A percentile compares a stretch with the other conserved stretches of the same genome.
phyloP scores from a whole-genome alignment of 2,797 vertebrate genomes.

The Fringilla coelebs region DNA sequence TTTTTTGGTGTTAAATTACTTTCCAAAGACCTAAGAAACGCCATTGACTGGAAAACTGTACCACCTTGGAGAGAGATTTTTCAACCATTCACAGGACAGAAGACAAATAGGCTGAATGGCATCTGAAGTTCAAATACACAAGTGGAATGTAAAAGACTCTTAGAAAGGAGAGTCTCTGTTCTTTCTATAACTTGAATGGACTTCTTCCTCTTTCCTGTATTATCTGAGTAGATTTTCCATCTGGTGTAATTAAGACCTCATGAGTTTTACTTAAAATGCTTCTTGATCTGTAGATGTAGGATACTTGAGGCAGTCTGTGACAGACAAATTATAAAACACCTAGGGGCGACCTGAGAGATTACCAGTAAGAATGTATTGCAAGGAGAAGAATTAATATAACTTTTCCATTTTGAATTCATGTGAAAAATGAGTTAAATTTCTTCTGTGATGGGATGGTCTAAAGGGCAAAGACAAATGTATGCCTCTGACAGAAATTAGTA shows the following conservation, averaged over 20 bases:
- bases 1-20: not conserved
- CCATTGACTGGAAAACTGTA: not conserved
- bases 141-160: accelerated
- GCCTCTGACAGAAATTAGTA: not conserved
- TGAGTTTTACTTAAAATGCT: not conserved
- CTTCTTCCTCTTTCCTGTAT: not conserved
- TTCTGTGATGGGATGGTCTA: not conserved
- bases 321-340: not conserved
- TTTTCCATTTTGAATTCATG: not conserved
- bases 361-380: not conserved
- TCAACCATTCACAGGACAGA: not conserved
- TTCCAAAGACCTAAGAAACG: not conserved
- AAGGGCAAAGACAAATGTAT: not conserved
- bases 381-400: not conserved
- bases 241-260: not conserved
- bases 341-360: not conserved
- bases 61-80: not conserved
- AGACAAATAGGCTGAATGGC: not conserved
- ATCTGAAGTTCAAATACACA: not conserved
- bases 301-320: not conserved
- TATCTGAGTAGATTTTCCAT: not conserved
- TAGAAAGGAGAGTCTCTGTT: not conserved
- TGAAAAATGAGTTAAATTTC: not conserved
- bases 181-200: not conserved
- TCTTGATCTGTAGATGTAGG: not conserved